Evolutionary conservation across 1,140 invertebrate species (phyloP).

Genomic region (Danaus melanippus): DNA sequence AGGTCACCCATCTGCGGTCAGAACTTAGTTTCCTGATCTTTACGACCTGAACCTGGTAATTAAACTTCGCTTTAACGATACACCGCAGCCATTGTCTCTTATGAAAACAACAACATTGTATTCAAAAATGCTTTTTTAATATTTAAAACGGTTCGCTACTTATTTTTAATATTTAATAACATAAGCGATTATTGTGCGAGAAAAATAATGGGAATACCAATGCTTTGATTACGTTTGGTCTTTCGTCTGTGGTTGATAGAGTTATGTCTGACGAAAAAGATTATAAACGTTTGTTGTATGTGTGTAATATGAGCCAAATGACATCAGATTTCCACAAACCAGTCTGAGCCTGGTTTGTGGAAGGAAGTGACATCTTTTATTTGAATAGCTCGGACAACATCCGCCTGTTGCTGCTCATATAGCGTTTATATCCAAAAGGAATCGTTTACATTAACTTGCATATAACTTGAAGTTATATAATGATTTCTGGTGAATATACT

Average conservation of each 20-base stretch:
- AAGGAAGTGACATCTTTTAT: constrained; percentile 34
- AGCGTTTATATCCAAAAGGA: too few relatives aligned
- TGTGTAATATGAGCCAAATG: too few relatives aligned
- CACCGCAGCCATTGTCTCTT: constrained; percentile 47
- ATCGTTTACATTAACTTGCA: too few relatives aligned
- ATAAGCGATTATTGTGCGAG: constrained; percentile 4
- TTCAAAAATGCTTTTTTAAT: constrained; percentile 16
- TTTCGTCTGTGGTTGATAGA: too few relatives aligned
- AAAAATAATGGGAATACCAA: constrained; percentile 23
- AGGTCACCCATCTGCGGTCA: constrained; percentile 55
- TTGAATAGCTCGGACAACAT: constrained; percentile 41
- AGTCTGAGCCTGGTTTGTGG: not conserved
- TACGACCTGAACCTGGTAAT: constrained; percentile 55
- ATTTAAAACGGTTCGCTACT: constrained; percentile 2
- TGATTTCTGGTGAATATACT: too few relatives aligned
- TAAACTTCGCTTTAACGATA: constrained; percentile 58
- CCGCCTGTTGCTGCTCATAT: constrained; percentile 15
- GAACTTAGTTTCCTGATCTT: constrained; percentile 54
- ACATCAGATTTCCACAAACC: constrained; percentile 3
- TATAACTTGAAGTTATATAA: too few relatives aligned
- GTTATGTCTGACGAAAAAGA: too few relatives aligned
- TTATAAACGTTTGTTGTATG: too few relatives aligned
- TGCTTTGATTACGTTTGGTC: not conserved
- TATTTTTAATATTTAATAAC: too few relatives aligned
- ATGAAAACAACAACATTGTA: constrained; percentile 43